Evolutionary conservation across 2,888 invertebrate genomes (phyloP).

Genomic region (Synergus itoensis): DNA sequence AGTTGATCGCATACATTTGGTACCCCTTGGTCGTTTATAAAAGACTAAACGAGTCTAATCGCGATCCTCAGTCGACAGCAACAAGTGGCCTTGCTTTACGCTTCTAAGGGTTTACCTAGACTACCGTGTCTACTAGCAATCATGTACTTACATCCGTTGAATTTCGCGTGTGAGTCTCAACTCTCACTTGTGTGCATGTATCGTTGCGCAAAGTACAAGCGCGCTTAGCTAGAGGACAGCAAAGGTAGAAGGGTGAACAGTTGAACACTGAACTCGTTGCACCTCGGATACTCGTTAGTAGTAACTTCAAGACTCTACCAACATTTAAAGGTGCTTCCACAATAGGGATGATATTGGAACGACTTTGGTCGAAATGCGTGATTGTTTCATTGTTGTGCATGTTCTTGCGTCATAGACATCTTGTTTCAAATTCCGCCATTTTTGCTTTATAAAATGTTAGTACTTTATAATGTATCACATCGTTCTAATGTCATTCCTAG

Average conservation of each 20-base stretch:
- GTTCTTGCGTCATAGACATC: too few species aligned
- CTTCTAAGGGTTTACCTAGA: conserved; percentile 4
- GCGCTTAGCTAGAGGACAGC: neutral
- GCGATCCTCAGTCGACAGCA: conserved; percentile 13
- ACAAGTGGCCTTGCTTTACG: conserved; percentile 13
- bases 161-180: conserved; percentile 13
- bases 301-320: neutral
- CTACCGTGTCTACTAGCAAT: conserved; percentile 25
- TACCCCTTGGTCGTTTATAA: neutral
- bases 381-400: too few species aligned
- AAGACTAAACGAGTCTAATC: conserved; percentile 22
- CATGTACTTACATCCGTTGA: neutral
- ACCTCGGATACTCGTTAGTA: neutral
- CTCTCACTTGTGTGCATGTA: neutral
- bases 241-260: neutral
- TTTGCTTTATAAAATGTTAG: too few species aligned
- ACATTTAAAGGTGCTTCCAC: neutral
- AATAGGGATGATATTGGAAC: too few species aligned
- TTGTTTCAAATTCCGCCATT: too few species aligned
- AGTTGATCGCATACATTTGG: neutral
- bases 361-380: too few species aligned
- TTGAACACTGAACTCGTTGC: neutral
- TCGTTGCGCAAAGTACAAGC: neutral
- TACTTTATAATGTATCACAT: too few species aligned
- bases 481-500: too few species aligned